These are phyloP conservation scores for Synanthedon andrenaeformis DNA, from an alignment of 2,888 invertebrate species.

Conservation along the genomic window DNA sequence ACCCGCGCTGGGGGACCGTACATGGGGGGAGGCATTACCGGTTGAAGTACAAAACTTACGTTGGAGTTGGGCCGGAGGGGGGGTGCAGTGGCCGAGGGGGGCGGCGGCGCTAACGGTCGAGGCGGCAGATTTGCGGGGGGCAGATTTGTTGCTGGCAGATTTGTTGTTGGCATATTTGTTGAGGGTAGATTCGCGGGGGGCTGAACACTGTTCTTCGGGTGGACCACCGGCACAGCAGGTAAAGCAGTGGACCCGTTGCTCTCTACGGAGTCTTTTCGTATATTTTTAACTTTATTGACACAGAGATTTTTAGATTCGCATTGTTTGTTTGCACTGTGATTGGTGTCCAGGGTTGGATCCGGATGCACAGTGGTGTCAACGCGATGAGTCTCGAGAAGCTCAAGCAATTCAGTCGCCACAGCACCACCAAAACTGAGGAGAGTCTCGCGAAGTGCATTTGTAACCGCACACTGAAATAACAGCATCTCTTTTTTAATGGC, in stretches of 20 bases:
- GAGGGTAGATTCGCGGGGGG: conserved; percentile 20
- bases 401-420: conserved; percentile 42
- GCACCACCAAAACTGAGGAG: conserved; percentile 56
- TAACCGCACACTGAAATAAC: conserved; percentile 48
- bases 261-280: conserved; percentile 20
- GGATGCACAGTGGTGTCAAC: conserved; percentile 9
- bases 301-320: conserved; percentile 27
- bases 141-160: conserved; percentile 10
- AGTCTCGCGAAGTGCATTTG: conserved; percentile 58
- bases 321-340: conserved; percentile 29
- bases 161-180: conserved; percentile 19
- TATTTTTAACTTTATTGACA: conserved; percentile 16
- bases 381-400: conserved; percentile 29
- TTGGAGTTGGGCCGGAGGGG: conserved; percentile 35
- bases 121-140: conserved; percentile 4
- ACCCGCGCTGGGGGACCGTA: conserved; percentile 24
- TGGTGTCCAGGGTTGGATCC: conserved; percentile 25
- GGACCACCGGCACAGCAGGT: conserved; percentile 4
- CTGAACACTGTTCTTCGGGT: conserved; percentile 11
- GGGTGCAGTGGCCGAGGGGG: conserved; percentile 11
- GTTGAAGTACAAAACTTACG: conserved; percentile 60
- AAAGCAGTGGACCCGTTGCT: conserved; percentile 2
- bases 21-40: conserved; percentile 45
- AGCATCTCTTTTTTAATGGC: not conserved
- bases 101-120: conserved; percentile 10